Base-by-base conservation (phyloP, 2,888 invertebrate species). In the Cacoxenus indagator region DNA sequence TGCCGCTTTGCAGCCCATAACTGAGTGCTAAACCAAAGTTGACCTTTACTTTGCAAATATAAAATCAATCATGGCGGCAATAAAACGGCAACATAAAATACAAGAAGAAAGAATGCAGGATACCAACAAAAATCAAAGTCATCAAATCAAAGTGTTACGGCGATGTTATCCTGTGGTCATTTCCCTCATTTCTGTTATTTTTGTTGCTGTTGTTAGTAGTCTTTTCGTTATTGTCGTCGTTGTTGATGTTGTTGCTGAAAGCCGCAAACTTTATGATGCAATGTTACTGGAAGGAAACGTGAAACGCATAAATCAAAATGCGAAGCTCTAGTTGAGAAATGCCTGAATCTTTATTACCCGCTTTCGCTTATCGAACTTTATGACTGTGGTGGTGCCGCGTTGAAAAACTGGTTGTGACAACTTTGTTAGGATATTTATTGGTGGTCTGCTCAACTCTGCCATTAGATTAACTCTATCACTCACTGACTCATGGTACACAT, bases 31-130 rank as follows among this genome's bases (percentile, higher is more conserved):
- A 14, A 14, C 37, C 22, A 3, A 62, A 37, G 59, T 24, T 62
- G 61, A 62, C 61, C 61, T 45, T 45, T 26, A 29, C 61, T 62
- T 62, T 43, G 61, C 24, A 62, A 62, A 62, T 62, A 62, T 43
- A 62, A 62, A 62, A 62, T 62, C 61, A 62, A 62, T 62, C 61
- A 62, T 62, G 61, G 43, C 45, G 24, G 61, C 61, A 62, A 62
- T 62, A 62, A 62, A 62, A 51, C 22, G 26, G 31, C 22, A 43
- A 62, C 45, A 43, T 8, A 45, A 27, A 26, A 2, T 37, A 37
- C 37, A 37, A 55, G 0, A 55, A 27, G n/a, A 55, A 57, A n/a
- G 29, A 26, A 4, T 9, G 14, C 3, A 54, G 5, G 14, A 26
- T 2, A 54, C 3, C 17, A 26, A 26, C 54, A 26, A 19, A 57